A percentile compares a stretch with the other conserved stretches of the same genome.
Evolutionary conservation across 1,140 invertebrate species (phyloP).

Genomic region (Batillaria attramentaria): DNA sequence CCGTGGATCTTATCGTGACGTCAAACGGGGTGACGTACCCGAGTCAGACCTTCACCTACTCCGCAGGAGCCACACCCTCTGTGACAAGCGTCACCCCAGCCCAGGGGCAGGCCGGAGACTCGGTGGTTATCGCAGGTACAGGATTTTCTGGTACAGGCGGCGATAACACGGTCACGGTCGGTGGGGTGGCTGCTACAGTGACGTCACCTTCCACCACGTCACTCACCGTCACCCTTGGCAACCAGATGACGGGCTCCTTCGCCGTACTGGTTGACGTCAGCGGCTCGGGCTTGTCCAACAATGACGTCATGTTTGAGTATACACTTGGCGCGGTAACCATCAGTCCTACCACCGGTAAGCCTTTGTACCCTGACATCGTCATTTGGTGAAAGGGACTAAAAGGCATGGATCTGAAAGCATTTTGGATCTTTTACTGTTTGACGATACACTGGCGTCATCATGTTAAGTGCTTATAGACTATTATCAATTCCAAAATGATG

Average conservation of each 20-base stretch:
- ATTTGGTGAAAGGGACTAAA: no score
- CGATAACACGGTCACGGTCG: constrained; percentile 47
- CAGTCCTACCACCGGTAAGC: constrained; percentile 51
- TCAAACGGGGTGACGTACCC: constrained; percentile 41
- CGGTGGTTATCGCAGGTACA: constrained; percentile 47
- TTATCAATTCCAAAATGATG: no score
- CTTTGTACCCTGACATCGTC: no score
- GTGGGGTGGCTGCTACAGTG: constrained; percentile 42
- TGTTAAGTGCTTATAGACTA: no score
- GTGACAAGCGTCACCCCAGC: constrained; percentile 42
- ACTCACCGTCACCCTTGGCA: constrained; percentile 51
- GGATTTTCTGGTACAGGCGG: constrained; percentile 32
- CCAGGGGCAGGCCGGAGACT: constrained; percentile 19
- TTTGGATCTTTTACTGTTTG: no score
- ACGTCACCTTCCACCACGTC: constrained; percentile 31
- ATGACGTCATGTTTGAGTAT: constrained; percentile 52
- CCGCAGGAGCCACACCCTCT: constrained; percentile 45
- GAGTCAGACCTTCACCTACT: constrained; percentile 34
- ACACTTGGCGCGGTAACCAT: constrained; percentile 36
- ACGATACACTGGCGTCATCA: no score
- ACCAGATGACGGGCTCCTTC: constrained; percentile 45
- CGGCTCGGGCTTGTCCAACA: constrained; percentile 44
- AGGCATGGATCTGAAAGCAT: no score
- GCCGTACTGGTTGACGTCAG: constrained; percentile 43
- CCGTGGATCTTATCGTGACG: constrained; percentile 38